These are phyloP conservation scores for Pituophis catenifer DNA, from an alignment of 2,113 vertebrate genomes.

Conservation along the genomic window DNA sequence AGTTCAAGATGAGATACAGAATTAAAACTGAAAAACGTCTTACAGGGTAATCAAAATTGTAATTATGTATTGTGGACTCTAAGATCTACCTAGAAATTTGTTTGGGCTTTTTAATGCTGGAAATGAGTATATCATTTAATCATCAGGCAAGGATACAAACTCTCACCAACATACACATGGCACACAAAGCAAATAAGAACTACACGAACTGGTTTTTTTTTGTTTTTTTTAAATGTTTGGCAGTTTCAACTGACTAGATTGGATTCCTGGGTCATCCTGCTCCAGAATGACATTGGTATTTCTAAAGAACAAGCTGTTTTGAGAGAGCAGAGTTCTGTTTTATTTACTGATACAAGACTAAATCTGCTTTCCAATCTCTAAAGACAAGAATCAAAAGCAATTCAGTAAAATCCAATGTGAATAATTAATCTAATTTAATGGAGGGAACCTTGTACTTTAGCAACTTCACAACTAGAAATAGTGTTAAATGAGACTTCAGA, in stretches of 20 bases:
- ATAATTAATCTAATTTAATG: slow-evolving; percentile 52
- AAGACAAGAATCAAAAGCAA: slow-evolving; percentile 55
- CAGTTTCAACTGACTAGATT: neutral
- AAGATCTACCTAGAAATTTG: neutral
- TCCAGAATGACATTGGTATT: slow-evolving; percentile 44
- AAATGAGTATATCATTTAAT: neutral
- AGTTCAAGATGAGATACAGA: neutral
- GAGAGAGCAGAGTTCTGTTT: slow-evolving; percentile 25
- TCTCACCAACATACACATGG: neutral
- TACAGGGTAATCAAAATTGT: neutral
- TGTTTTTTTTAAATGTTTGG: slow-evolving; percentile 7
- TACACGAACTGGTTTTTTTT: neutral
- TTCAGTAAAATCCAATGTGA: slow-evolving; percentile 45
- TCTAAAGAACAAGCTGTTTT: slow-evolving; percentile 53
- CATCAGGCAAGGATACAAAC: neutral
- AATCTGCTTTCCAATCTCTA: slow-evolving; percentile 48
- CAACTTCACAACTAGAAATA: slow-evolving; percentile 32
- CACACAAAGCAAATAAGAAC: neutral
- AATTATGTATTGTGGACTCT: neutral
- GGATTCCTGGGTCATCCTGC: slow-evolving; percentile 45
- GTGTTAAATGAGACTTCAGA: slow-evolving; percentile 31
- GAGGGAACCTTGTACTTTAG: slow-evolving; percentile 19
- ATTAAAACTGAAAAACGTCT: neutral
- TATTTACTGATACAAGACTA: slow-evolving; percentile 47
- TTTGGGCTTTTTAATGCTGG: neutral